Evolutionary conservation across 2,888 invertebrate species (phyloP), one percentile per base, ranked within the genome.

Genomic region (Arrhopalites spinosus): DNA sequence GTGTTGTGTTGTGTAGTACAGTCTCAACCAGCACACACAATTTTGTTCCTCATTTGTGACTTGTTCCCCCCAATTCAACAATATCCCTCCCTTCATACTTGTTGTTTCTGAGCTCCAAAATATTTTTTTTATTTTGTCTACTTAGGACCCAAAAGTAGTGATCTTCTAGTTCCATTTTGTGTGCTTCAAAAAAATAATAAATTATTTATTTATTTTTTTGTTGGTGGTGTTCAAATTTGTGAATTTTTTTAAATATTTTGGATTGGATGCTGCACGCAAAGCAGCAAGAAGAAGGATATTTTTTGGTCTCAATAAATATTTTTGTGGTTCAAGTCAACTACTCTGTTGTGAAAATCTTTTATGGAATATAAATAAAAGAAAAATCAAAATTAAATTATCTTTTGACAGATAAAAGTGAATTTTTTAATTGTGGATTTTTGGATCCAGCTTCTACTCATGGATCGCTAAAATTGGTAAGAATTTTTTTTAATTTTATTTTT

Each of bases 401-500:
- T n/a, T n/a, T n/a, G n/a, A n/a, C n/a, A n/a, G n/a, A n/a, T n/a
- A n/a, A n/a, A n/a, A n/a, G n/a, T n/a, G n/a, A n/a, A n/a, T n/a
- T n/a, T n/a, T n/a, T n/a, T n/a, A n/a, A n/a, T n/a, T n/a, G n/a
- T n/a, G n/a, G n/a, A n/a, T n/a, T n/a, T n/a, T n/a, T n/a, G n/a
- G 53, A 8, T 56, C 53, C 53, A 56, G 8, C n/a, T 23, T 8
- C 53, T 23, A 56, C 15, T 20, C 2, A 56, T 56, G 53, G 53
- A 56, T 56, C 53, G 53, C 53, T 56, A 56, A 56, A n/a, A 56
- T 56, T 56, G 53, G 53, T 56, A 56, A 56, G 15, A 7, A 45
- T 45, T 45, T 45, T 15, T 45, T 45, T n/a, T n/a, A 7, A 45
- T 7, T 45, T 45, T 45, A 7, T 45, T 45, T 45, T 15, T 11